Base-by-base conservation (phyloP, 1,140 invertebrate genomes). In the Zaprionus gabonicus region DNA sequence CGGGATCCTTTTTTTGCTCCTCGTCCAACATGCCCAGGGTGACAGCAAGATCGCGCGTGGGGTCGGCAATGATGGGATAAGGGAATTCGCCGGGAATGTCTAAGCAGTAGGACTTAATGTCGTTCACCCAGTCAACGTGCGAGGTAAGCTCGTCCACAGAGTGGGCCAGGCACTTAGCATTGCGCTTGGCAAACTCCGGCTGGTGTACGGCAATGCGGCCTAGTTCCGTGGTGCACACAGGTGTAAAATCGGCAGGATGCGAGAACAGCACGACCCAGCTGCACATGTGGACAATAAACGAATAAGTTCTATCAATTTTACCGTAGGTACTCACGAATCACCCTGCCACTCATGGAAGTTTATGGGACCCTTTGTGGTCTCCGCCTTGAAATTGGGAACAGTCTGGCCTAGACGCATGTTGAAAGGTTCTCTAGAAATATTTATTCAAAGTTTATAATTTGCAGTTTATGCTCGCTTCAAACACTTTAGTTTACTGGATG, bases 171-270 rank as follows among this genome's bases (percentile, higher is more conserved):
- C 98, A 91, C 93, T 98, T 98, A 1, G 96, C 96, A 80, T 96
- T 95, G 27, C 97, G 93, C 81, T 96, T 96, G 28, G 94, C 91
- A 90, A 99, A 98, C 85, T 97, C 95, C 0, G 95, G 94, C 10
- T 94, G 91, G 75, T 98, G 94, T 36, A 97, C 95, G 3, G 96
- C 96, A 55, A 97, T 95, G 49, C 95, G 93, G 5, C 96, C 97
- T 65, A 99, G 93, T 93, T 99, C 98, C 0, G 98, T 99, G 10
- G 98, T 99, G 91, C 98, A 98, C 0, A 99, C 98, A 13, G 98
- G 98, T 0, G 98, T 99, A 92, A 97, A 99, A 92, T 99, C 98
- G 17, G 97, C 96, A 1, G 98, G 98, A 93, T 99, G 98, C 1
- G 97, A 98, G 92, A 99, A 99, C 1, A 99, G 83, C 51, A 98